These are phyloP conservation scores for Melangyna quadrimaculata DNA, from an alignment of 2,888 invertebrate genomes.

Conservation along the genomic window DNA sequence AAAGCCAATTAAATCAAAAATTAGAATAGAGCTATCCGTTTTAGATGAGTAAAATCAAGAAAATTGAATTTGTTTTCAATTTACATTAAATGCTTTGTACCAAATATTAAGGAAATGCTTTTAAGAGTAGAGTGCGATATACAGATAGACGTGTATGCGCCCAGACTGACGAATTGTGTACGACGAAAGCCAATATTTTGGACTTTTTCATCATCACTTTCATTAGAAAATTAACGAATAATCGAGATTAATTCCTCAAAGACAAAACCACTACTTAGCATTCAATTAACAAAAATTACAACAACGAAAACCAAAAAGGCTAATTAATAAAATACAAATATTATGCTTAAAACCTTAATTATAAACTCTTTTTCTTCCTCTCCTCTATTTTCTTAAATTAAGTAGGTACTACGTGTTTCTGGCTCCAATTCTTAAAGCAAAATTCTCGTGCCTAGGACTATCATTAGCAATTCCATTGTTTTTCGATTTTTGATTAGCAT, in stretches of 20 bases:
- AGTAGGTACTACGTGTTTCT: constrained; percentile 49
- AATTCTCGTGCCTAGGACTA: constrained; percentile 61
- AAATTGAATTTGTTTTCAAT: no score
- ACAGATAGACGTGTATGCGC: no score
- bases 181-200: no score
- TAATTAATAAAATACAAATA: not conserved
- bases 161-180: no score
- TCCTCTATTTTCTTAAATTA: not conserved
- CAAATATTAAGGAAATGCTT: no score
- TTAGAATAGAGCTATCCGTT: no score
- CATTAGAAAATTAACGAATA: not conserved
- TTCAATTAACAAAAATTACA: not conserved
- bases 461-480: constrained; percentile 59
- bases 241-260: not conserved
- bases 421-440: constrained; percentile 45
- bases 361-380: not conserved
- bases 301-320: not conserved
- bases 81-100: no score
- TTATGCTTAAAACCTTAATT: constrained; percentile 24
- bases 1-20: no score
- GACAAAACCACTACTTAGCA: not conserved
- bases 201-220: no score
- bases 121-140: no score
- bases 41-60: no score
- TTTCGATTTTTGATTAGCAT: constrained; percentile 71